Base-by-base conservation (phyloP, 2,113 vertebrate species). In the Casuarius casuarius region DNA sequence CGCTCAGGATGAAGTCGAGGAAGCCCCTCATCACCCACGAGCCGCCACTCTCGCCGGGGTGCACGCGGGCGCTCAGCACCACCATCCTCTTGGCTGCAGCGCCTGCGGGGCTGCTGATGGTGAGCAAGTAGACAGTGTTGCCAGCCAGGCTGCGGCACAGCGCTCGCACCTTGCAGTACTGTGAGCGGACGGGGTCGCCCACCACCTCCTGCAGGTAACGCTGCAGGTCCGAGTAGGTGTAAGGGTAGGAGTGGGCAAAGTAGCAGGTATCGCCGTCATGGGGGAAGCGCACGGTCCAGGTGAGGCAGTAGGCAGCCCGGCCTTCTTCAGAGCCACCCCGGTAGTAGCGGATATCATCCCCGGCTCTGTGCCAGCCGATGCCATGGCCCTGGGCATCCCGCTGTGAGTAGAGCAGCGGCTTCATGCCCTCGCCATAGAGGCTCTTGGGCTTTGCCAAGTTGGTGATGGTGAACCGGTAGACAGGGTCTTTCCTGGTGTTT, bases 11-110 rank as follows among this genome's bases (percentile, higher is more conserved):
- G 94, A 99, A 99, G 61, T 99, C 98, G 6, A 99, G 96, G 91
- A 99, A 98, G 18, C 99, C 99, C 76, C 96, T 98, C 99, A 99
- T 99, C 94, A 99, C 98, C 99, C 99, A 99, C 35, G 99, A 99
- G 33, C 98, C 40, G 0, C 98, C 98, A 22, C 98, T 99, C 94
- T 99, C 99, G 1, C 99, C 98, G 0, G 99, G 99, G 91, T 99
- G 99, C 8, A 97, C 99, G 2, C 99, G 94, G 79, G 99, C 99
- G 0, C 98, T 99, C 73, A 98, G 92, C 94, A 99, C 98, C 92
- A 99, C 99, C 0, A 89, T 98, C 63, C 97, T 98, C 96, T 99
- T 99, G 42, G 89, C 91, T 1, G 92, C 97, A 1, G 31, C 7
- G 7, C 28, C 25, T 1, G 87, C 91, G 0, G 97, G 98, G 18